Percentiles rank a stretch among this genome's conserved stretches.
Conservation (phyloP, 1,140 invertebrate genomes). For the Palaemon carinicauda region DNA sequence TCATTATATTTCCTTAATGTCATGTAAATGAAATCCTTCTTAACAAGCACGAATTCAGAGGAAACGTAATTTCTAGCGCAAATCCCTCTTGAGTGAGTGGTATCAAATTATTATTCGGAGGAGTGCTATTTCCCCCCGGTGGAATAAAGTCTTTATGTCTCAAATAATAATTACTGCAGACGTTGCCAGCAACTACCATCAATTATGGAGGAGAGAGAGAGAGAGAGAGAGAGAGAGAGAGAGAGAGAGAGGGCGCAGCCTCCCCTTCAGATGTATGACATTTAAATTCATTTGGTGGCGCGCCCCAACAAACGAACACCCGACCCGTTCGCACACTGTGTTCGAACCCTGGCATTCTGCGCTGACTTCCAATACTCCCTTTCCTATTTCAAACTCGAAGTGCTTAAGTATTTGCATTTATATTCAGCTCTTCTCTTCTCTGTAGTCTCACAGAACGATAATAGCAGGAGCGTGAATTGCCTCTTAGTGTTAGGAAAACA, state of each 20-base stretch:
- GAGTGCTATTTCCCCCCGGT: too few relatives aligned
- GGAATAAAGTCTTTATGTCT: too few relatives aligned
- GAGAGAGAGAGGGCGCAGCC: too few relatives aligned
- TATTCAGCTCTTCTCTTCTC: not conserved
- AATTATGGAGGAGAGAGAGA: slow-evolving; percentile 34
- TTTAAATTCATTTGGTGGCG: slow-evolving; percentile 38
- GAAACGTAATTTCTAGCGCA: too few relatives aligned
- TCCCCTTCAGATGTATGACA: slow-evolving; percentile 32
- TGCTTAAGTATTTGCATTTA: not conserved
- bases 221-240: too few relatives aligned
- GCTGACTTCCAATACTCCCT: not conserved
- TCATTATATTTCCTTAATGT: too few relatives aligned
- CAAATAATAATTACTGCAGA: slow-evolving; percentile 27
- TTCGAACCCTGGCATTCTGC: not conserved
- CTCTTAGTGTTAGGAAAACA: too few relatives aligned
- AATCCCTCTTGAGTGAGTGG: not conserved
- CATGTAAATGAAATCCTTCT: too few relatives aligned
- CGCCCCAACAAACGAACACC: slow-evolving; percentile 34
- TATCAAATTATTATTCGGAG: not conserved
- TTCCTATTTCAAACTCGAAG: not conserved
- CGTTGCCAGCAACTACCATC: slow-evolving; percentile 38
- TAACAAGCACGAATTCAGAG: too few relatives aligned
- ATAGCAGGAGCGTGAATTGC: not conserved
- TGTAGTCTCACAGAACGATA: too few relatives aligned
- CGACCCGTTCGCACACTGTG: slow-evolving; percentile 37